Conservation (phyloP, 2,888 invertebrate genomes). For the Temnothorax rugatulus region DNA sequence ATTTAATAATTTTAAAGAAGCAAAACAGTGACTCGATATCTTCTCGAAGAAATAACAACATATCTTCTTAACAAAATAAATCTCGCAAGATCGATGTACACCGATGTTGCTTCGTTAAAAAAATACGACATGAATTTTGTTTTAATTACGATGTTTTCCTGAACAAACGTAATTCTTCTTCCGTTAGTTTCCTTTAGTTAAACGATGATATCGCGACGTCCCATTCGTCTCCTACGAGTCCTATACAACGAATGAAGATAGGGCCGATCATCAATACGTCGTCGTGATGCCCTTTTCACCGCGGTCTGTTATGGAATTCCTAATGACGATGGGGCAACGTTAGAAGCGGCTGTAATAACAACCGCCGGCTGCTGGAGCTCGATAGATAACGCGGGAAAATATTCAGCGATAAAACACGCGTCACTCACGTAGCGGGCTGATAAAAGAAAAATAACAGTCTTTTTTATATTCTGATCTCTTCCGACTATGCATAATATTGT, state of each 20-base stretch:
- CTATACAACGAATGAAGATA: neutral
- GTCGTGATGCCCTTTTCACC: slow-evolving; percentile 21
- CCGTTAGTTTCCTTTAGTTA: neutral
- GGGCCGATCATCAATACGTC: slow-evolving; percentile 25
- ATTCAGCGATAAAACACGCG: slow-evolving; percentile 45
- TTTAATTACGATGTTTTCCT: neutral
- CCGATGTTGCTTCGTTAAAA: neutral
- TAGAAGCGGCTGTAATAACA: slow-evolving; percentile 64
- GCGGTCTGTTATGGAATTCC: slow-evolving; percentile 72
- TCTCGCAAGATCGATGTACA: neutral
- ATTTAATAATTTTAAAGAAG: slow-evolving; percentile 20
- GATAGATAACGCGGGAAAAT: slow-evolving; percentile 57
- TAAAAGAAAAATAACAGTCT: slow-evolving; percentile 44
- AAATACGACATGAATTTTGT: neutral
- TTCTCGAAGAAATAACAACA: neutral
- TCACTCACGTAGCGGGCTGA: slow-evolving; percentile 5
- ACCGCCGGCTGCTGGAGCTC: slow-evolving; percentile 46
- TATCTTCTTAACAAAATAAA: neutral
- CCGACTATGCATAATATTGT: neutral
- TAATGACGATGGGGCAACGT: slow-evolving; percentile 68
- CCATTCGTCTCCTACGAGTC: neutral
- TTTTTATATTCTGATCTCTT: neutral
- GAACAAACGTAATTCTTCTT: neutral
- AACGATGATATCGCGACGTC: neutral
- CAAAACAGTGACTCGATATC: neutral